Evolutionary conservation across 1,140 invertebrate genomes (phyloP).

Genomic region (Drosophila rhopaloa): DNA sequence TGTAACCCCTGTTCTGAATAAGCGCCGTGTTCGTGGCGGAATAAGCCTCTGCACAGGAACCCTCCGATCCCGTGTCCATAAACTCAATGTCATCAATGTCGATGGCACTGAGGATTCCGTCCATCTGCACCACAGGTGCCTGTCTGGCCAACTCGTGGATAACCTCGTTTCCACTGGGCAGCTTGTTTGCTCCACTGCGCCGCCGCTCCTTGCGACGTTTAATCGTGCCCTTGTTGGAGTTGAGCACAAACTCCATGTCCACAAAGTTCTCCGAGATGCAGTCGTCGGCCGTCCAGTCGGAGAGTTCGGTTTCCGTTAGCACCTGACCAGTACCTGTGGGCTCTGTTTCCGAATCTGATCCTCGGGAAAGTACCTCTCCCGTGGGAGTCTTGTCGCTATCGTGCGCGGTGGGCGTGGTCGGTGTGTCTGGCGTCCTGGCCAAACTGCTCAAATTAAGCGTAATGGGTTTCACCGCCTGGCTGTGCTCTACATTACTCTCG

Average conservation of each 20-base stretch:
- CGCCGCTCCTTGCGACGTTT: constrained; percentile 84
- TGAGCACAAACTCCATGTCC: constrained; percentile 87
- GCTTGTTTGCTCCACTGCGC: constrained; percentile 67
- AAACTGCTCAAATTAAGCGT: constrained; percentile 63
- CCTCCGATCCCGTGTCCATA: constrained; percentile 90
- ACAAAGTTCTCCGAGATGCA: constrained; percentile 90
- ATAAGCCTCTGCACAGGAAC: constrained; percentile 87
- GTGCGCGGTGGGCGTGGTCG: constrained; percentile 68
- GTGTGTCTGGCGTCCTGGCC: constrained; percentile 68
- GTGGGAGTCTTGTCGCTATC: constrained; percentile 84
- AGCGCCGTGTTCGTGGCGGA: constrained; percentile 85
- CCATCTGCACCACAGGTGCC: constrained; percentile 75
- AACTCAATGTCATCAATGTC: constrained; percentile 88
- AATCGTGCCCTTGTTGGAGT: constrained; percentile 86
- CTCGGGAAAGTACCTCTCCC: constrained; percentile 56
- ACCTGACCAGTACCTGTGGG: constrained; percentile 88
- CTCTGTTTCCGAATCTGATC: constrained; percentile 86
- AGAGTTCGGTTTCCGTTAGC: constrained; percentile 92
- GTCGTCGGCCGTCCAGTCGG: constrained; percentile 93
- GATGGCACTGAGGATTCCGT: constrained; percentile 77
- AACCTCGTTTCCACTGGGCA: constrained; percentile 79
- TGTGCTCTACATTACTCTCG: constrained; percentile 55
- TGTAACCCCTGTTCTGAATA: constrained; percentile 88
- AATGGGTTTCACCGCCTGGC: constrained; percentile 71
- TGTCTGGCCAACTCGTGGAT: constrained; percentile 67